Conservation (phyloP, 2,797 vertebrate genomes). For the Sitta carolinensis region DNA sequence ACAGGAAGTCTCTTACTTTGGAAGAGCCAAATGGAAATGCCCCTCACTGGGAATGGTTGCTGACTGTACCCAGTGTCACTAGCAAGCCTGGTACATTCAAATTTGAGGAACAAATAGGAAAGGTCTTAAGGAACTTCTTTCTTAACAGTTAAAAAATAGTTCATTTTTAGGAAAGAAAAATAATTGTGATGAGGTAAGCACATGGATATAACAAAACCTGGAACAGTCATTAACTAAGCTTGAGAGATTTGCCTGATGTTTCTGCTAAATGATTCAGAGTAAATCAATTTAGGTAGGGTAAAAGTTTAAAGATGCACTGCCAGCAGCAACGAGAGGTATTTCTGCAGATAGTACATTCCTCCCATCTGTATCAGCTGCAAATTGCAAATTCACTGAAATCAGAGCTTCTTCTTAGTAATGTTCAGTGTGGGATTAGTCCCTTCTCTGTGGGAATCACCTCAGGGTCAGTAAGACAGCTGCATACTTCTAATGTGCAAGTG, state of each 20-base stretch:
- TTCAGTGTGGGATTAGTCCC: background rate
- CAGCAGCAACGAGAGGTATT: background rate
- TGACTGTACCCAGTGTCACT: background rate
- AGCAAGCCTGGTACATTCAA: background rate
- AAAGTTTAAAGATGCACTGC: background rate
- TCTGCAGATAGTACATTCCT: background rate
- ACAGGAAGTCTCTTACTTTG: background rate
- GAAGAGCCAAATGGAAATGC: background rate
- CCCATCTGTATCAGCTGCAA: background rate
- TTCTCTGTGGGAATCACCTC: background rate
- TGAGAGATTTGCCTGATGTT: background rate
- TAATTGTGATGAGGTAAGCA: rapidly evolving
- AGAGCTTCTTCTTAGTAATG: background rate
- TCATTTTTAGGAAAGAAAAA: background rate
- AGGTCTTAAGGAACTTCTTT: background rate
- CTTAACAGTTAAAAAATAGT: background rate
- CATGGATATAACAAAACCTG: background rate
- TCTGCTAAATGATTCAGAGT: background rate
- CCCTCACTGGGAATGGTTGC: rapidly evolving
- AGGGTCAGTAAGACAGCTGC: background rate
- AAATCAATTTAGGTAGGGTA: background rate
- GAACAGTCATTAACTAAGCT: background rate
- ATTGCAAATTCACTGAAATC: background rate
- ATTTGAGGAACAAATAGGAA: background rate
- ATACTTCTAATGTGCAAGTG: background rate